Conservation (phyloP, 2,888 invertebrate species). For the Hirtodrosophila trivittata region DNA sequence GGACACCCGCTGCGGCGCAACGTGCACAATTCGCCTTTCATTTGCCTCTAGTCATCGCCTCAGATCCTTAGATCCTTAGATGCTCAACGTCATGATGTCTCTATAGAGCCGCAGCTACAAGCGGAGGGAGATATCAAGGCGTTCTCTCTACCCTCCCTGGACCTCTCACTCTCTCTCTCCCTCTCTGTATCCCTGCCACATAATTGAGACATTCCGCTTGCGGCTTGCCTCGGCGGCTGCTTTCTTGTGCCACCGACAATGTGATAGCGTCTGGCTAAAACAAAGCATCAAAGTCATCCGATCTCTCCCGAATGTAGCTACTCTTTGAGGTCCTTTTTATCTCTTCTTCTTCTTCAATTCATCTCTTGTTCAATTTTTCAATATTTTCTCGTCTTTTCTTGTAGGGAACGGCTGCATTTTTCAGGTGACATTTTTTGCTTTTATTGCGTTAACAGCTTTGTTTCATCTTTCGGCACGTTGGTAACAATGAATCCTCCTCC, state of each 20-base stretch:
- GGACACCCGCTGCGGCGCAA: slow-evolving; percentile 73
- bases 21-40: slow-evolving; percentile 68
- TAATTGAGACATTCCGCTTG: slow-evolving; percentile 59
- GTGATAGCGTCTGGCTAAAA: slow-evolving; percentile 65
- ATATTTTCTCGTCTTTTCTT: slow-evolving; percentile 12
- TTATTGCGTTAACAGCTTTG: slow-evolving; percentile 65
- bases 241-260: slow-evolving; percentile 58
- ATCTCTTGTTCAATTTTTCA: slow-evolving; percentile 7
- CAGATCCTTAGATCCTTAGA: background rate
- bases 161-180: background rate
- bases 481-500: slow-evolving; percentile 53
- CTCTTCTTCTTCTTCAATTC: slow-evolving; percentile 7
- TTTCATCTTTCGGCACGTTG: slow-evolving; percentile 74
- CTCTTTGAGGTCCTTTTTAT: slow-evolving; percentile 32
- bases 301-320: slow-evolving; percentile 39
- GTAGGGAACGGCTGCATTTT: slow-evolving; percentile 59
- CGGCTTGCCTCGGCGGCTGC: slow-evolving; percentile 44
- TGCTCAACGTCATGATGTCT: slow-evolving; percentile 30
- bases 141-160: slow-evolving; percentile 29
- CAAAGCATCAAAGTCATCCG: slow-evolving; percentile 72
- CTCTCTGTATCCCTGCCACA: background rate
- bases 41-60: slow-evolving; percentile 48
- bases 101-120: background rate
- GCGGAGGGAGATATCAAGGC: slow-evolving; percentile 30
- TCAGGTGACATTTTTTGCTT: slow-evolving; percentile 70